A percentile compares a stretch with the other conserved stretches of the same genome.
These are phyloP conservation scores for Mormyrops attenuatus DNA, from an alignment of 2,797 vertebrate species.

Conservation along the genomic window DNA sequence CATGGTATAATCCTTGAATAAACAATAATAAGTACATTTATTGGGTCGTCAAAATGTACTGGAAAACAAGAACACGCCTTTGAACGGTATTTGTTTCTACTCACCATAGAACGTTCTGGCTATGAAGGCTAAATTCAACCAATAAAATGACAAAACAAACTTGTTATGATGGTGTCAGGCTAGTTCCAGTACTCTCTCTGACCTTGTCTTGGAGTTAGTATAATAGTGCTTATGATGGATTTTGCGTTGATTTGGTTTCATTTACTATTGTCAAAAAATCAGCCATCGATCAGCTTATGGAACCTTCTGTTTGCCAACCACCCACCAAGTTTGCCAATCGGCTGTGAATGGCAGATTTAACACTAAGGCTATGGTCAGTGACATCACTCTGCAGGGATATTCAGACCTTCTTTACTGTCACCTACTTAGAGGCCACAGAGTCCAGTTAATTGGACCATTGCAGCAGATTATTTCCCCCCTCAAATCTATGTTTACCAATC, in stretches of 20 bases:
- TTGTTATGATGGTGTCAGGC: background rate
- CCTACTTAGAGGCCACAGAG: background rate
- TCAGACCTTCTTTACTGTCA: background rate
- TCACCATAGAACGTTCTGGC: background rate
- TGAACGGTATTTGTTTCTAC: background rate
- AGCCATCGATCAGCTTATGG: background rate
- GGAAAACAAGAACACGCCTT: background rate
- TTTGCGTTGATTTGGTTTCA: background rate
- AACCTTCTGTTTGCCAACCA: background rate
- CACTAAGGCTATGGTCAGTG: background rate
- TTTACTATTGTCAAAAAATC: background rate
- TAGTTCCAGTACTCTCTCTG: background rate
- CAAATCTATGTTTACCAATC: background rate
- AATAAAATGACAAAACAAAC: background rate
- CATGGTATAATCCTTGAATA: background rate
- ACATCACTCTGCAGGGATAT: background rate
- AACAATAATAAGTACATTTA: background rate
- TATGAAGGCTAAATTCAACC: background rate
- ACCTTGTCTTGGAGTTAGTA: background rate
- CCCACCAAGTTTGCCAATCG: background rate
- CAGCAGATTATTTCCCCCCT: background rate
- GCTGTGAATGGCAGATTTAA: background rate
- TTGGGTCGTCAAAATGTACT: background rate
- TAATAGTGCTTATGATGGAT: background rate
- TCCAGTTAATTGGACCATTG: background rate